These are phyloP conservation scores for Chaetodon auriga DNA, from an alignment of 2,113 vertebrate species.

Conservation along the genomic window DNA sequence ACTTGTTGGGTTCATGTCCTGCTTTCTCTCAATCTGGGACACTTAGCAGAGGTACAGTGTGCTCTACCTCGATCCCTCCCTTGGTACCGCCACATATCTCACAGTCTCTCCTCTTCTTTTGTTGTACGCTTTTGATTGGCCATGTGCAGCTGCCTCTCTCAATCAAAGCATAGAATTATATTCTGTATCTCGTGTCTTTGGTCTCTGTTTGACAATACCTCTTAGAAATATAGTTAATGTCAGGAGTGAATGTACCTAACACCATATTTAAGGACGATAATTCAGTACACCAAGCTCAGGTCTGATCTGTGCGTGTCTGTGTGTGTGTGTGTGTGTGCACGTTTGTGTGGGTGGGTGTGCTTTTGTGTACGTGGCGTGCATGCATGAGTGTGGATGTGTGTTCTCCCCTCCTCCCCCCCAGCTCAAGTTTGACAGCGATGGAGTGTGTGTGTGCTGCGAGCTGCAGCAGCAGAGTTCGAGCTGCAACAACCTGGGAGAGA, in stretches of 20 bases:
- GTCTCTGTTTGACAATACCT: neutral
- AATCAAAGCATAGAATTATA: neutral
- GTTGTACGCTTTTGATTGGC: slow-evolving; percentile 6
- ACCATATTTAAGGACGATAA: slow-evolving; percentile 3
- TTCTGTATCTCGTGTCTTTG: neutral
- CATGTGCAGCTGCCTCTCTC: slow-evolving; percentile 14
- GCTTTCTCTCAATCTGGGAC: slow-evolving; percentile 84
- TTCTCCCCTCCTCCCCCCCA: slow-evolving; percentile 71
- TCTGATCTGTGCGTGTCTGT: slow-evolving; percentile 68
- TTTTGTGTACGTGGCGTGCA: slow-evolving; percentile 65
- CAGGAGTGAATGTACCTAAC: neutral
- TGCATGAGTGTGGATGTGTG: slow-evolving; percentile 79
- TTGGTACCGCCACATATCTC: slow-evolving; percentile 47
- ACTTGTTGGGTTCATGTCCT: slow-evolving; percentile 80
- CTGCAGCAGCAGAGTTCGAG: slow-evolving; percentile 92
- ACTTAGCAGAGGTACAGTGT: slow-evolving; percentile 59
- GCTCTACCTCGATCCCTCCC: slow-evolving; percentile 41
- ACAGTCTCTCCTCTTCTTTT: slow-evolving; percentile 40
- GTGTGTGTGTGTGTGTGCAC: slow-evolving; percentile 25
- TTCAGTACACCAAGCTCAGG: slow-evolving; percentile 56
- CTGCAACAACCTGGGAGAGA: slow-evolving; percentile 97
- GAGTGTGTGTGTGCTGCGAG: slow-evolving; percentile 98
- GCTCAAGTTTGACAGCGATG: slow-evolving; percentile 92
- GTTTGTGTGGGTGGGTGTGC: slow-evolving; percentile 20
- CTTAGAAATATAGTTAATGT: slow-evolving; percentile 10